phyloP scores from a whole-genome alignment of 1,140 invertebrate species.

The Drosophila kikkawai region DNA sequence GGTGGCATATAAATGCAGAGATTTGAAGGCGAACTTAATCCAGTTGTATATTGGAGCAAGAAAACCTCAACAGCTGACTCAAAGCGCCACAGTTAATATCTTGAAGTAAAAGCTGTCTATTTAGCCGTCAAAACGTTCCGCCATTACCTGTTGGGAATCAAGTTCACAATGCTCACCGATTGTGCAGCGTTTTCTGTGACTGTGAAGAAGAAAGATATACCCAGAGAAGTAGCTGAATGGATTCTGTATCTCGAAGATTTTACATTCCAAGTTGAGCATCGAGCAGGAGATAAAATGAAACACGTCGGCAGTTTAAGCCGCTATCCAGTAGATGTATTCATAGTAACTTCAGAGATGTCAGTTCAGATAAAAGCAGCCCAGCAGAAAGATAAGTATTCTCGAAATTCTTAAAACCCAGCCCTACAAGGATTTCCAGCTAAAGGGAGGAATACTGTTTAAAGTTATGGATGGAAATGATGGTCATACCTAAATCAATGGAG shows the following conservation, averaged over 20 bases:
- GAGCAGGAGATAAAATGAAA: not conserved
- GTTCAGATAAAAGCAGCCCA: not conserved
- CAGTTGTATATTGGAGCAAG: not conserved
- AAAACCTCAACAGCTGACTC: not conserved
- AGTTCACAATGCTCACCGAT: not conserved
- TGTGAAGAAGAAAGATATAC: no score
- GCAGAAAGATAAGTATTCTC: not conserved
- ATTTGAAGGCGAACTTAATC: not conserved
- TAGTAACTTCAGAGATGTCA: not conserved
- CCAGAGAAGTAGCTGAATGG: no score
- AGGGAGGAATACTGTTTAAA: not conserved
- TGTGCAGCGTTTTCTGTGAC: not conserved
- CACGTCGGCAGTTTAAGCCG: not conserved
- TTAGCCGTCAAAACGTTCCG: not conserved
- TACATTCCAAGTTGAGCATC: not conserved
- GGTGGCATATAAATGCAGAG: not conserved
- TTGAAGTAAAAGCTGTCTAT: not conserved
- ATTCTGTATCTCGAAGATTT: no score
- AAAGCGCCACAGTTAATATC: not conserved
- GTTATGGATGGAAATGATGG: no score
- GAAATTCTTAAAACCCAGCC: not conserved
- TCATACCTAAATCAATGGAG: no score
- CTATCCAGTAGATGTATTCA: not conserved
- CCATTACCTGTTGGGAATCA: not conserved
- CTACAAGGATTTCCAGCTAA: not conserved